Percentiles rank a stretch among this genome's conserved stretches.
Conservation (phyloP, 2,888 invertebrate species). For the Ectemnius lituratus region DNA sequence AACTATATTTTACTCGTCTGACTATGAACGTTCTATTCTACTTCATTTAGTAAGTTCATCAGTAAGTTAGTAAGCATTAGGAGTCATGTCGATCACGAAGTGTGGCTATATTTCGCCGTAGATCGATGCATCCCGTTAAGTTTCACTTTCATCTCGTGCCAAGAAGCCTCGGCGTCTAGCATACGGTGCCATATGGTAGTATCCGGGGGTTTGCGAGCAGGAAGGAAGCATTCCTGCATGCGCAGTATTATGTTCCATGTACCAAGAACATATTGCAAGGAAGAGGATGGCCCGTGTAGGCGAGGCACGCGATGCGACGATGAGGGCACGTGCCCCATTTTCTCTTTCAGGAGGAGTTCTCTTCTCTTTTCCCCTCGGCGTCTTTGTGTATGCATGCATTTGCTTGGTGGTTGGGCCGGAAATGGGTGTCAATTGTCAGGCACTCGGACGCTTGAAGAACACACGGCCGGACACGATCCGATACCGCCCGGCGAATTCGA, state of each 20-base stretch:
- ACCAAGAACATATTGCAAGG: conserved; percentile 59
- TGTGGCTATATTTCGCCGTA: not conserved
- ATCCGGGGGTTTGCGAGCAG: conserved; percentile 40
- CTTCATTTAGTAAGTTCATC: too few relatives aligned
- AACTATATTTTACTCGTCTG: too few relatives aligned
- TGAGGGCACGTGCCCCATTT: conserved; percentile 66
- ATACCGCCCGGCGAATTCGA: conserved; percentile 31
- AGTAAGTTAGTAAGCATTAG: too few relatives aligned
- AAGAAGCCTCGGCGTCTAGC: conserved; percentile 40
- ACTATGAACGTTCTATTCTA: too few relatives aligned
- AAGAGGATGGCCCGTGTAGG: conserved; percentile 38
- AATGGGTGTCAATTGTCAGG: conserved; percentile 69
- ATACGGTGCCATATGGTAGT: conserved; percentile 59
- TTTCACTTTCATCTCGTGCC: conserved; percentile 57
- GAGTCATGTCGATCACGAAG: too few relatives aligned
- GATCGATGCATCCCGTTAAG: conserved; percentile 39
- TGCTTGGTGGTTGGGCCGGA: conserved; percentile 53
- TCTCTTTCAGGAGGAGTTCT: conserved; percentile 31
- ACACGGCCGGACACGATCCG: conserved; percentile 42
- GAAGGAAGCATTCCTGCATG: conserved; percentile 67
- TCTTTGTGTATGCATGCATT: conserved; percentile 27
- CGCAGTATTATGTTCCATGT: conserved; percentile 64
- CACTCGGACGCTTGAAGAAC: conserved; percentile 44
- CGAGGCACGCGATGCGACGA: conserved; percentile 60
- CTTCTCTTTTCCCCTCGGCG: conserved; percentile 37